Evolutionary conservation across 2,113 vertebrate genomes (phyloP).

Genomic region (Platichthys stellatus): DNA sequence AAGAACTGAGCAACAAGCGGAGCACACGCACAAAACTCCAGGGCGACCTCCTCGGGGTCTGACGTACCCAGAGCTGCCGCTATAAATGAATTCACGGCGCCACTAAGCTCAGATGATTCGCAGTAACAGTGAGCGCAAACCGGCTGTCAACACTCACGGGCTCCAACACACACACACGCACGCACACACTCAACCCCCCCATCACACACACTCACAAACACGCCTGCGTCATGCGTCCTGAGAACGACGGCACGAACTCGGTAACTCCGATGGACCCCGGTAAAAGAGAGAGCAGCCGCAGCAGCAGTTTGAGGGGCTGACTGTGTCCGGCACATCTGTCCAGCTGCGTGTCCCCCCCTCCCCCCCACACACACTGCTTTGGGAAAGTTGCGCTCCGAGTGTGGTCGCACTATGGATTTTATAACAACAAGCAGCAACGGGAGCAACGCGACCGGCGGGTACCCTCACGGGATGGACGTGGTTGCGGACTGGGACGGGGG

Average conservation of each 20-base stretch:
- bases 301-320: slow-evolving; percentile 70
- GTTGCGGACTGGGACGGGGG: slow-evolving; percentile 72
- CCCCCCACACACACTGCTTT: slow-evolving; percentile 12
- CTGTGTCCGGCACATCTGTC: slow-evolving; percentile 35
- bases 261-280: slow-evolving; percentile 73
- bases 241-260: slow-evolving; percentile 68
- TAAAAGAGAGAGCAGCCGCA: slow-evolving; percentile 58
- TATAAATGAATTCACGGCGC: slow-evolving; percentile 84
- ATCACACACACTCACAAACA: slow-evolving; percentile 46
- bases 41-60: slow-evolving; percentile 76
- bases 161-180: slow-evolving; percentile 35
- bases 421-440: slow-evolving; percentile 68
- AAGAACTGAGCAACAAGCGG: slow-evolving; percentile 59
- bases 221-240: slow-evolving; percentile 81
- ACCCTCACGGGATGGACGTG: slow-evolving; percentile 69
- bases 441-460: slow-evolving; percentile 82
- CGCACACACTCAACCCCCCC: slow-evolving; percentile 21
- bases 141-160: slow-evolving; percentile 62
- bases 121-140: slow-evolving; percentile 71
- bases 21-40: slow-evolving; percentile 73
- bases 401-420: slow-evolving; percentile 74
- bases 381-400: slow-evolving; percentile 62
- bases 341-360: slow-evolving; percentile 6
- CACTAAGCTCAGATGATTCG: slow-evolving; percentile 78
- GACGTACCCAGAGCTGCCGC: slow-evolving; percentile 79